A percentile compares a stretch with the other conserved stretches of the same genome.
phyloP scores from a whole-genome alignment of 2,113 vertebrate genomes.

The Ellobius talpinus region DNA sequence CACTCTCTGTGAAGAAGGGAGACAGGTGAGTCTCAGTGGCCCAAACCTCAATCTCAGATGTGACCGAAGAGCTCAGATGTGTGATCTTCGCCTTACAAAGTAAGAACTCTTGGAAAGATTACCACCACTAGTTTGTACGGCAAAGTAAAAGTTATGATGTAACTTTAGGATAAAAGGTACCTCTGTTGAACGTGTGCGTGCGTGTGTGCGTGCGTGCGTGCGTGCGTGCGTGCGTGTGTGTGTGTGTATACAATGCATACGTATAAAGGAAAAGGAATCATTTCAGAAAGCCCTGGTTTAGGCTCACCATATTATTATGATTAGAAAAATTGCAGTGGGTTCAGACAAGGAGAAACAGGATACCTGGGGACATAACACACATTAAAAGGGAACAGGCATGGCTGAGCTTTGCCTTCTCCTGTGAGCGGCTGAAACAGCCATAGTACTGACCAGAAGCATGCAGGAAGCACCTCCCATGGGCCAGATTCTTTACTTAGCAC shows the following conservation, averaged over 20 bases:
- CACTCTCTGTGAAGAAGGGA: conserved; percentile 90
- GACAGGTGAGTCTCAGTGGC: neutral
- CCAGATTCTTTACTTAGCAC: neutral
- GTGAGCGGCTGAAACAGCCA: accelerated
- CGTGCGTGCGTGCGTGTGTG: accelerated
- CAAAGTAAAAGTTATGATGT: neutral
- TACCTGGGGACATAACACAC: neutral
- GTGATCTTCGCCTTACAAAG: neutral
- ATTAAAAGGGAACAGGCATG: neutral
- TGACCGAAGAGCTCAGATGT: neutral
- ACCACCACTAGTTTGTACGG: no score
- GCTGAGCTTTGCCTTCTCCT: accelerated
- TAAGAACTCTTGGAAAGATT: neutral
- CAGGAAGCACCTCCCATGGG: accelerated
- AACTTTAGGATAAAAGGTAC: neutral
- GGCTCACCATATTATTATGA: neutral
- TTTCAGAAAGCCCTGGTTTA: neutral
- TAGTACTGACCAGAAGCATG: accelerated
- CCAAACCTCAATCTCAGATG: neutral
- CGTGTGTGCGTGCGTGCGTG: accelerated
- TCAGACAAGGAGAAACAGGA: neutral
- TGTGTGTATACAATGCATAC: accelerated
- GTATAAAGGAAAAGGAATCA: neutral
- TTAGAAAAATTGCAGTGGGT: neutral
- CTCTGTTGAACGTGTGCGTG: neutral